Percentiles rank a stretch among this genome's conserved stretches.
phyloP scores from a whole-genome alignment of 2,797 vertebrate species.

The Sebastolobus altivelis region DNA sequence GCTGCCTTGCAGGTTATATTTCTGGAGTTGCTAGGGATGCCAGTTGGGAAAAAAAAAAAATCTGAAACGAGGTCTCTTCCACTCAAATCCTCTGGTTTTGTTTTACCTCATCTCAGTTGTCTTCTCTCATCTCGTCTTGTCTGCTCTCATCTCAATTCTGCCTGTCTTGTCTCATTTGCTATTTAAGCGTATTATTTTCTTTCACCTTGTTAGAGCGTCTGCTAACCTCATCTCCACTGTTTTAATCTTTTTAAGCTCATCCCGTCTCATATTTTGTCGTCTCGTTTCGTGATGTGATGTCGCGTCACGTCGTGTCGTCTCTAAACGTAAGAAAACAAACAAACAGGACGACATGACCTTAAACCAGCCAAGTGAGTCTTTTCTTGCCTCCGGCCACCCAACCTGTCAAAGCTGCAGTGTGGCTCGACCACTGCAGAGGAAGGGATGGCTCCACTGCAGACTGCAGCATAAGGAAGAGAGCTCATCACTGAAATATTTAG shows the following conservation, averaged over 20 bases:
- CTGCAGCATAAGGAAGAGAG: conserved; percentile 76
- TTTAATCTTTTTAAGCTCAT: conserved; percentile 23
- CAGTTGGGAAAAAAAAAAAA: conserved; percentile 20
- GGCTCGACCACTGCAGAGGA: conserved; percentile 75
- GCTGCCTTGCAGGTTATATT: conserved; percentile 21
- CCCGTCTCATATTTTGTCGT: conserved; percentile 1
- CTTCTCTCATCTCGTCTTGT: conserved; percentile 30
- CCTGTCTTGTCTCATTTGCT: conserved; percentile 52
- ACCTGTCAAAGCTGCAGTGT: conserved; percentile 80
- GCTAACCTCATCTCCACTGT: conserved; percentile 7
- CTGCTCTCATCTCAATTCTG: conserved; percentile 36
- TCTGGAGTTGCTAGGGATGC: conserved; percentile 37
- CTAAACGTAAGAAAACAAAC: conserved; percentile 59
- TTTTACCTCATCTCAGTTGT: conserved; percentile 39
- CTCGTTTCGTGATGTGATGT: conserved; percentile 7
- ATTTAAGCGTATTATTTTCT: conserved; percentile 35
- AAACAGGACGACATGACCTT: conserved; percentile 72
- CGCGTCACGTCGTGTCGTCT: conserved; percentile 28
- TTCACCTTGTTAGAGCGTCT: conserved; percentile 23
- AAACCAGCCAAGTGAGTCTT: conserved; percentile 72
- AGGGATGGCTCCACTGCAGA: conserved; percentile 75
- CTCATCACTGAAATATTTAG: conserved; percentile 87
- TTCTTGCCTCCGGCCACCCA: conserved; percentile 68
- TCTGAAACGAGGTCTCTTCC: conserved; percentile 22
- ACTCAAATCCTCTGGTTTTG: conserved; percentile 17